phyloP scores from a whole-genome alignment of 2,888 invertebrate genomes.

The Drosophila mimica region DNA sequence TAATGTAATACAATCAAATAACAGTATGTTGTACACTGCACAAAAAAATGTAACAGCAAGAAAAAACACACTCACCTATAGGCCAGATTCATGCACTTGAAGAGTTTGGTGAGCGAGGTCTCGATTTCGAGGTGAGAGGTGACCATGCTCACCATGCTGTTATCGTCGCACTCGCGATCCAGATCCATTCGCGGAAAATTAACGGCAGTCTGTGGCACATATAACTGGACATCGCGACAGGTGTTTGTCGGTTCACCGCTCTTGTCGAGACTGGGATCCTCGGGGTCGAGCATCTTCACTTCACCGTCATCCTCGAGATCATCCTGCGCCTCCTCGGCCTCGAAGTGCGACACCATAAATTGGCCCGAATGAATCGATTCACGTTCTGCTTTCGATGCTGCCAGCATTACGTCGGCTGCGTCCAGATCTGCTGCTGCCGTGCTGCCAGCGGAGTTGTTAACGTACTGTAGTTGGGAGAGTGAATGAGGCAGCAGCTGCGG shows the following conservation, averaged over 20 bases:
- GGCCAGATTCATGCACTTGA: constrained; percentile 99
- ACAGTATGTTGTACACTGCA: background rate
- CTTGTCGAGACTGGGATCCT: constrained; percentile 86
- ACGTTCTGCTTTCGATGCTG: constrained; percentile 75
- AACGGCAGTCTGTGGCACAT: constrained; percentile 85
- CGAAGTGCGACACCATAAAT: constrained; percentile 99
- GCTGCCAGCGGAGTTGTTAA: constrained; percentile 34
- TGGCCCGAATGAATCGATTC: constrained; percentile 98
- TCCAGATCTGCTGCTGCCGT: constrained; percentile 41
- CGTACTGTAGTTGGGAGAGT: constrained; percentile 50
- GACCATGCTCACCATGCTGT: constrained; percentile 76
- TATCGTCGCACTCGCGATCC: constrained; percentile 64
- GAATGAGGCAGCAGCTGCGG: constrained; percentile 28
- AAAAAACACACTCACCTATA: constrained; percentile 91
- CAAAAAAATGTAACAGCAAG: background rate
- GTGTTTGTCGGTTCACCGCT: constrained; percentile 76
- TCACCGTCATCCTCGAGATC: constrained; percentile 96
- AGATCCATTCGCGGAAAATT: constrained; percentile 70
- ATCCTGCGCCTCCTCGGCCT: constrained; percentile 97
- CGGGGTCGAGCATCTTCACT: constrained; percentile 93
- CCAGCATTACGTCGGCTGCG: constrained; percentile 46
- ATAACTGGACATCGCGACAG: constrained; percentile 85
- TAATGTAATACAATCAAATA: background rate
- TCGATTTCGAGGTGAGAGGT: constrained; percentile 94
- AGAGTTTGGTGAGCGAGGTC: constrained; percentile 97